Evolutionary conservation across 2,888 invertebrate genomes (phyloP).

Genomic region (Dasypogon diadema): DNA sequence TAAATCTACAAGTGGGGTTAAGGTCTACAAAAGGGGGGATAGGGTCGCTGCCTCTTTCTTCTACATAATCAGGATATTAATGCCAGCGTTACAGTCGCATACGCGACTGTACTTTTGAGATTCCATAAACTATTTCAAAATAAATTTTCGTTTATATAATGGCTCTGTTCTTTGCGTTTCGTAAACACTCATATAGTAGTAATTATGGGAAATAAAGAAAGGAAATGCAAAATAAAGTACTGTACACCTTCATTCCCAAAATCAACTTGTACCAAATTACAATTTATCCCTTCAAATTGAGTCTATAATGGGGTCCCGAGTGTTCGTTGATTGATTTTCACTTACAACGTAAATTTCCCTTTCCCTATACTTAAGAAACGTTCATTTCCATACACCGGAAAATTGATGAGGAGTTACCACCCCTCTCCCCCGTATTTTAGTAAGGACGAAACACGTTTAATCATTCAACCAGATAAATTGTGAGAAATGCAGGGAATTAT

Average conservation of each 20-base stretch:
- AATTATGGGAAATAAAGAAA: no score
- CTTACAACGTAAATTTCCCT: neutral
- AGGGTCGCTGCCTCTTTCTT: no score
- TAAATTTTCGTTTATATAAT: no score
- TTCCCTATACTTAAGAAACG: neutral
- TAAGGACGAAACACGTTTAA: slow-evolving; percentile 20
- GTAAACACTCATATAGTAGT: no score
- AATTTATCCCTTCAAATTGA: slow-evolving; percentile 10
- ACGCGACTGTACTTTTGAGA: no score
- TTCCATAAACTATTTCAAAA: no score
- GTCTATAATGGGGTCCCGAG: neutral
- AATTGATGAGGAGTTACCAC: neutral
- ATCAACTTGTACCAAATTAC: neutral
- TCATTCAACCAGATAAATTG: slow-evolving; percentile 39
- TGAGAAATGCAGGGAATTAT: slow-evolving; percentile 16
- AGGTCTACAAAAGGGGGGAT: no score
- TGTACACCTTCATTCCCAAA: neutral
- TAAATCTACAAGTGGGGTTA: no score
- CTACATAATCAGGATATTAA: no score
- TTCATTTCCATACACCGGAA: slow-evolving; percentile 19
- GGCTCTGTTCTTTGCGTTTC: no score
- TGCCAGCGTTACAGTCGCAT: no score
- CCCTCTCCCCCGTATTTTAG: neutral
- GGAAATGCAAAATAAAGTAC: no score
- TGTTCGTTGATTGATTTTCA: neutral